Evolutionary conservation across 2,888 invertebrate genomes (phyloP).

Genomic region (Polymixis lichenea): DNA sequence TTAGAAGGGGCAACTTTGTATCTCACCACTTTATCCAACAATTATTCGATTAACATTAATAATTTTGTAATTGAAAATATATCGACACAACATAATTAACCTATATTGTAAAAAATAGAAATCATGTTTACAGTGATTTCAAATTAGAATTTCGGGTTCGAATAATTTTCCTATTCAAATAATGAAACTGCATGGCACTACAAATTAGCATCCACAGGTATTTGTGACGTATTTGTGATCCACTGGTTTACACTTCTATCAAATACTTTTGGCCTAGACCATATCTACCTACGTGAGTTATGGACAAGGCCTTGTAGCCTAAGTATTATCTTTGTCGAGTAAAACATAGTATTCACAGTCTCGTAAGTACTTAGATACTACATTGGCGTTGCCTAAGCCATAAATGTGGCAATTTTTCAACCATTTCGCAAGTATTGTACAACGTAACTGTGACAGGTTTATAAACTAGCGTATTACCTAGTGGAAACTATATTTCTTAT

Average conservation of each 20-base stretch:
- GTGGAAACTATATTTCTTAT: conserved; percentile 18
- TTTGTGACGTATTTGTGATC: too few species aligned
- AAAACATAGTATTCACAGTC: conserved; percentile 14
- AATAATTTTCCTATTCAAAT: too few species aligned
- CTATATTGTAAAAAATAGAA: too few species aligned
- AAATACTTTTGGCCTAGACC: neutral
- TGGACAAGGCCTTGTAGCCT: neutral
- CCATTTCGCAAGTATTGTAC: conserved; percentile 34
- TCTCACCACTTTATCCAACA: neutral
- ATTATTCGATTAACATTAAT: too few species aligned
- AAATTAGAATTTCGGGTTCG: too few species aligned
- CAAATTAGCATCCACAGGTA: neutral
- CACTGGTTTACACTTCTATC: too few species aligned
- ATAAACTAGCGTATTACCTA: conserved; percentile 9
- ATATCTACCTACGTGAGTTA: neutral
- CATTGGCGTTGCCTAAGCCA: conserved; percentile 14
- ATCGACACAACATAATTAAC: too few species aligned
- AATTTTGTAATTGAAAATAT: too few species aligned
- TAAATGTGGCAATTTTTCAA: conserved; percentile 36
- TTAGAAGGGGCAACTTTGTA: neutral
- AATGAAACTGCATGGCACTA: neutral
- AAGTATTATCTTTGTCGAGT: neutral
- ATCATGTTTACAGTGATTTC: too few species aligned
- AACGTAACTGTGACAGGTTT: conserved; percentile 43
- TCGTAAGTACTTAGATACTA: neutral